Percentiles rank a stretch among this genome's conserved stretches.
Conservation (phyloP, 1,140 invertebrate species). For the Mamestra configurata region DNA sequence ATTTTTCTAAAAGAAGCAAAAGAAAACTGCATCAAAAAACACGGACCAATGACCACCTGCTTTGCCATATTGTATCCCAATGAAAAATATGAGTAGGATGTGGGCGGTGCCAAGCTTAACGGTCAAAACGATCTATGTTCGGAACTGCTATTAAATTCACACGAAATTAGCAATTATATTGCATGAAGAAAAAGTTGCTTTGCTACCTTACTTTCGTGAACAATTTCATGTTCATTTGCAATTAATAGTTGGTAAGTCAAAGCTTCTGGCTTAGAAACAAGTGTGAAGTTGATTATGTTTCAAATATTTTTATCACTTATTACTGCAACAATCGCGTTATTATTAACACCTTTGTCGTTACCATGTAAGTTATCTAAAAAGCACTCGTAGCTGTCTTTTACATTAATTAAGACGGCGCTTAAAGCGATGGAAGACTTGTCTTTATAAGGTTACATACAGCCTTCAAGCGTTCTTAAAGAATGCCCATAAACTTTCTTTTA, state of each 20-base stretch:
- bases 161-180: constrained; percentile 69
- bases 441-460: constrained; percentile 2
- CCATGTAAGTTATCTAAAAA: neutral
- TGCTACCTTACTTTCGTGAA: neutral
- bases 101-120: constrained; percentile 69
- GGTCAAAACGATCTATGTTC: constrained; percentile 63
- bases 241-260: neutral
- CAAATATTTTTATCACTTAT: constrained; percentile 1
- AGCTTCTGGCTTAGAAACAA: neutral
- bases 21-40: constrained; percentile 47
- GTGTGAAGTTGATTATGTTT: neutral
- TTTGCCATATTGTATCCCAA: constrained; percentile 55
- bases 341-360: neutral
- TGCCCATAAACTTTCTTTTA: constrained; percentile 14
- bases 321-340: neutral
- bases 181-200: constrained; percentile 55
- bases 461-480: neutral
- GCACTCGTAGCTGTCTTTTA: neutral
- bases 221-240: constrained; percentile 17
- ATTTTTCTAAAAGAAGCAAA: constrained; percentile 18
- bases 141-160: constrained; percentile 66
- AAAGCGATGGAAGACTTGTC: constrained; percentile 5
- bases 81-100: constrained; percentile 66
- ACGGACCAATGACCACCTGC: constrained; percentile 61
- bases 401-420: constrained; percentile 18